Evolutionary conservation across 2,113 vertebrate species (phyloP).

Genomic region (Salvelinus alpinus): DNA sequence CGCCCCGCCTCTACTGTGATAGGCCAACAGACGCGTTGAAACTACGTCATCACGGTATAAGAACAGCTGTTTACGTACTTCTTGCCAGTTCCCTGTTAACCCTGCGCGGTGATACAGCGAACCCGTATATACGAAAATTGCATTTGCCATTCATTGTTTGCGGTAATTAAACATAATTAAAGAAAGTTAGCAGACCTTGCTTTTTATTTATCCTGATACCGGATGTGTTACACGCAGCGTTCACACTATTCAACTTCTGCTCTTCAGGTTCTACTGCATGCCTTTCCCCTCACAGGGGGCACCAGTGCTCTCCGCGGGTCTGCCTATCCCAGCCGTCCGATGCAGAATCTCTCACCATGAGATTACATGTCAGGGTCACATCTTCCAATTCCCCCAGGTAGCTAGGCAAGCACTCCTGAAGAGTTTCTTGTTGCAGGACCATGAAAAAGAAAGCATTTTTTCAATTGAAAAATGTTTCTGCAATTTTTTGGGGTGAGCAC

Average conservation of each 20-base stretch:
- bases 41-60: no score
- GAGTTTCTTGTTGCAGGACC: not conserved
- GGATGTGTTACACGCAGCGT: no score
- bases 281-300: slow-evolving; percentile 1
- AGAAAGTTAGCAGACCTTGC: no score
- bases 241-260: not conserved
- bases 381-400: slow-evolving; percentile 23
- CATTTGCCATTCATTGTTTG: no score
- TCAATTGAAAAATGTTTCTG: not conserved
- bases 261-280: not conserved
- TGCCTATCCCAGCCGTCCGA: not conserved
- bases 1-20: no score
- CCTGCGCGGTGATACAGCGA: no score
- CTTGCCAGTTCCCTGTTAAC: no score
- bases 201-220: no score
- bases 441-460: not conserved
- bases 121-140: no score
- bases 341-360: slow-evolving; percentile 17
- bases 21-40: no score
- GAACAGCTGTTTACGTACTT: no score
- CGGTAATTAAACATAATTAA: no score
- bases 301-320: not conserved
- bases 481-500: not conserved
- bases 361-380: slow-evolving; percentile 24
- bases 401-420: not conserved